Evolutionary conservation across 2,113 vertebrate genomes (phyloP), one percentile per base, ranked within the genome.

Genomic region (Euleptes europaea): DNA sequence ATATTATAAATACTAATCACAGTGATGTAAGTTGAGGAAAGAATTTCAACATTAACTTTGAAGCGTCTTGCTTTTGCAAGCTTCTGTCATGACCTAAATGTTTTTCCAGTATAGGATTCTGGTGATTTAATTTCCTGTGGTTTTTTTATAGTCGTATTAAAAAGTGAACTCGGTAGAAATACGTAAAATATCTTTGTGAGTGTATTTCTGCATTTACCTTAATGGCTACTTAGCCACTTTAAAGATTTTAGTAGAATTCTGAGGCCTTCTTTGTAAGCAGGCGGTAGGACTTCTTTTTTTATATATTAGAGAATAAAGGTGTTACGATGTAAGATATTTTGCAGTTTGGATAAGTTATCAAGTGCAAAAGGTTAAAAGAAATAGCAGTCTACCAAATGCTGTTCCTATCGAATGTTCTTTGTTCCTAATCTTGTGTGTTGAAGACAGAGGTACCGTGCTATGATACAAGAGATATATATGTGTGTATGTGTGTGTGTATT

Each of bases 61-160:
- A 82, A 54, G 79, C 31, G 19, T 14, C 17, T 80, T 57, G 14
- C 35, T 73, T 72, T 82, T 73, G 33, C 35, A 40, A 60, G 28
- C 51, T 73, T 73, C 80, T 72, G 35, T 42, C 28, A n/a, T 82
- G 80, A 72, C 38, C 49, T 82, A 82, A 82, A 82, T 72, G 38
- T 72, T 72, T 17, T 57, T 60, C 49, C 21, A 82, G 69, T 72
- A 72, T 42, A 72, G 14, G 10, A 42, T 82, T 70, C 72, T 57
- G 15, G 80, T 82, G 26, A 72, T 73, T 73, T 72, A 82, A 82
- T 72, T 72, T 73, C 69, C 80, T 82, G 49, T 60, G 51, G 49
- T 19, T 69, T 82, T 82, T 72, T 82, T 42, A 82, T 42, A 2
- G 51, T 42, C 42, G 26, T 82, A 82, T 72, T 82, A 82, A 82